phyloP scores from a whole-genome alignment of 2,113 vertebrate genomes.

The Salvelinus fontinalis region DNA sequence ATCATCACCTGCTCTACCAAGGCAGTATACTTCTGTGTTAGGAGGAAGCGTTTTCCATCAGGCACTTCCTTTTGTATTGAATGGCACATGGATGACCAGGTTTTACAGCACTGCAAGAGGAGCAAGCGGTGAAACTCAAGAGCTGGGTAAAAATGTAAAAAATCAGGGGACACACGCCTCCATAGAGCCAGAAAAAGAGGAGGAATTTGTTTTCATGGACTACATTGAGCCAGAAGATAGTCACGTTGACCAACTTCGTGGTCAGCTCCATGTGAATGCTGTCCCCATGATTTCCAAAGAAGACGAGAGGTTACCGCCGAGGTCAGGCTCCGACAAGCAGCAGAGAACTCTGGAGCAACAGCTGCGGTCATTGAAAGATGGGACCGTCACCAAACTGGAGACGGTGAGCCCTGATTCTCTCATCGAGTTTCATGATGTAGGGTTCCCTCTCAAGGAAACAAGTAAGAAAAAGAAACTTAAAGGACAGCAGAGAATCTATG shows the following conservation, averaged over 20 bases:
- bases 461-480: constrained; percentile 34
- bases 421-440: constrained; percentile 67
- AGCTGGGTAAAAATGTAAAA: not conserved
- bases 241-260: not conserved
- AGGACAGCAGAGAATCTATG: constrained; percentile 58
- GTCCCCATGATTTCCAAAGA: constrained; percentile 9
- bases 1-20: not conserved
- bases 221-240: constrained; percentile 42
- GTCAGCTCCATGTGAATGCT: constrained; percentile 6
- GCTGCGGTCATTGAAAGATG: constrained; percentile 35
- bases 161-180: constrained; percentile 19
- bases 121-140: not conserved
- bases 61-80: not conserved
- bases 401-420: constrained; percentile 18
- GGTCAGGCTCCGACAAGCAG: not conserved
- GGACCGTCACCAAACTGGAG: not conserved
- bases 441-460: constrained; percentile 47
- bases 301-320: not conserved
- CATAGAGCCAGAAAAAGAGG: constrained; percentile 65
- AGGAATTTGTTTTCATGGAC: constrained; percentile 79
- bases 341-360: constrained; percentile 51
- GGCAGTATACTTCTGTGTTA: not conserved
- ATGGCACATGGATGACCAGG: constrained; percentile 1
- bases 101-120: constrained; percentile 20
- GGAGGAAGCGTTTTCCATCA: not conserved